Percentiles rank a stretch among this genome's conserved stretches.
These are phyloP conservation scores for Scaptomyza caliginosa DNA, from an alignment of 2,888 invertebrate species.

Conservation along the genomic window DNA sequence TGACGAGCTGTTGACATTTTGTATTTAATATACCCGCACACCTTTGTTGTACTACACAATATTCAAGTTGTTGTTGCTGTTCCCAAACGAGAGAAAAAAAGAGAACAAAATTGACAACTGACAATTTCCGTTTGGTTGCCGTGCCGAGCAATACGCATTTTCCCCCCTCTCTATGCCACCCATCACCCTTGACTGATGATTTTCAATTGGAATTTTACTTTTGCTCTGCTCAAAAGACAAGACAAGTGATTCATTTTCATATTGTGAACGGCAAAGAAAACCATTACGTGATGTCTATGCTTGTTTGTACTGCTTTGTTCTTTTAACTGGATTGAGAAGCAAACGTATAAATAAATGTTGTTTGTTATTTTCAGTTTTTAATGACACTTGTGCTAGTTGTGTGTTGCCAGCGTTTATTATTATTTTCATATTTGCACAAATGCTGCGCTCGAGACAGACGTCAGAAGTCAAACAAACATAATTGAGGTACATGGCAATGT, in stretches of 20 bases:
- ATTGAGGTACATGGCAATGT: background rate
- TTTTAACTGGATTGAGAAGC: conserved; percentile 4
- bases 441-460: conserved; percentile 30
- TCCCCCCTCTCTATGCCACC: background rate
- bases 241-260: conserved; percentile 50
- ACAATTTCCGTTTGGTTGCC: conserved; percentile 70
- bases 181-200: conserved; percentile 30
- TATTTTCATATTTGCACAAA: conserved; percentile 50
- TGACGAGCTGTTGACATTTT: conserved; percentile 71
- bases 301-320: conserved; percentile 3
- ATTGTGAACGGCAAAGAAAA: conserved; percentile 48
- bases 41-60: conserved; percentile 43
- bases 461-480: conserved; percentile 15
- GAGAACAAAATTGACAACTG: conserved; percentile 67
- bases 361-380: conserved; percentile 34
- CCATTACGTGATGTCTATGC: conserved; percentile 61
- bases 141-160: conserved; percentile 10
- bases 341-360: conserved; percentile 18
- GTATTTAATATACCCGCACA: conserved; percentile 63
- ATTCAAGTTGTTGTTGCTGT: conserved; percentile 11
- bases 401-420: conserved; percentile 23
- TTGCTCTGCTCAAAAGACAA: conserved; percentile 1
- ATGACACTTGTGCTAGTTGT: conserved; percentile 62
- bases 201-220: conserved; percentile 49
- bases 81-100: conserved; percentile 23